Evolutionary conservation across 1,140 invertebrate species (phyloP).

Genomic region (Caenorhabditis briggsae): DNA sequence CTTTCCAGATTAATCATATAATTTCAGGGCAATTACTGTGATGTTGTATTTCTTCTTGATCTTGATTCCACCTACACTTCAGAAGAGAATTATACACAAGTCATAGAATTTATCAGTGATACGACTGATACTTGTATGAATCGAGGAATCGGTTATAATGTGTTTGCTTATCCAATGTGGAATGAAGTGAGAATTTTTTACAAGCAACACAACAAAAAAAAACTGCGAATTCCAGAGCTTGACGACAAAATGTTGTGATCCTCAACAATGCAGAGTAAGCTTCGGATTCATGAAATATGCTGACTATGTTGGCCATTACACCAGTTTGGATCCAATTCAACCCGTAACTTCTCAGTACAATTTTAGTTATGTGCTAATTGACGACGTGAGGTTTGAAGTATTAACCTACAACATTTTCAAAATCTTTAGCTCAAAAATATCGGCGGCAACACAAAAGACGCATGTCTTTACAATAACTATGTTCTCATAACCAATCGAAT

Average conservation of each 20-base stretch:
- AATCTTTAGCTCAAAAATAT: constrained; percentile 63
- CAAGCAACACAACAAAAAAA: no score
- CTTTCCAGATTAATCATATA: neutral
- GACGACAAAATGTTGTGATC: no score
- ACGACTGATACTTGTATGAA: constrained; percentile 45
- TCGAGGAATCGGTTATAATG: constrained; percentile 49
- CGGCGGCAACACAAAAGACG: neutral
- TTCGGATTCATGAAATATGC: constrained; percentile 39
- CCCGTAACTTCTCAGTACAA: neutral
- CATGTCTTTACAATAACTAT: constrained; percentile 65
- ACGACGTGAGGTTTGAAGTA: constrained; percentile 32
- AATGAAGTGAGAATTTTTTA: constrained; percentile 33
- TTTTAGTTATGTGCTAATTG: constrained; percentile 49
- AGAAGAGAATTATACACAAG: constrained; percentile 31
- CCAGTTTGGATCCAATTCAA: constrained; percentile 49
- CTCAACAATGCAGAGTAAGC: no score
- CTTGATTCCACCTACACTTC: constrained; percentile 50
- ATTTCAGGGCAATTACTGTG: constrained; percentile 23
- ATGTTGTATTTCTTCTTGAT: constrained; percentile 52
- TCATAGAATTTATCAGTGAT: constrained; percentile 48
- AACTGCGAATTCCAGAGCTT: no score
- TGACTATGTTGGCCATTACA: constrained; percentile 51
- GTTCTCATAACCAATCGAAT: constrained; percentile 67
- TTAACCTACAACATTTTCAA: neutral
- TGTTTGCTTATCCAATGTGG: constrained; percentile 46